Evolutionary conservation across 2,113 vertebrate species (phyloP), one percentile per base, ranked within the genome.

Genomic region (Antechinus stuartii): DNA sequence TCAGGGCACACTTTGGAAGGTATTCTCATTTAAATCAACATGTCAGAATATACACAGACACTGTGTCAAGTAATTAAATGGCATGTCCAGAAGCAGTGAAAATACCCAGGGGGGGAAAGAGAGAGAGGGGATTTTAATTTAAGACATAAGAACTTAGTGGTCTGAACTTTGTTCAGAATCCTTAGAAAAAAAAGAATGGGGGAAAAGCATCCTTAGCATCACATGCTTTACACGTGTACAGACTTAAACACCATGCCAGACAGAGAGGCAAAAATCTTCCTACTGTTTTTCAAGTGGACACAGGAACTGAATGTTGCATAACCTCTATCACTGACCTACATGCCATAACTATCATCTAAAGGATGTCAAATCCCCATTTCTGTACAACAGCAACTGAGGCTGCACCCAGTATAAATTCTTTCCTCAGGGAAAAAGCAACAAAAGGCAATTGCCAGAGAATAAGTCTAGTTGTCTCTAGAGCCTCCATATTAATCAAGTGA

Each of bases 291-390:
- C 92, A 54, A 95, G 94, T 89, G 96, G 93, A 22, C 92, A 14
- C 93, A 42, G 57, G 94, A 92, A 92, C 95, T 7, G 19, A 95
- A 91, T 68, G 89, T 49, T 16, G 95, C 92, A 92, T 84, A 91
- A 54, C 26, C 91, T 55, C 91, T 47, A 92, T 92, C 97, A 91
- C 1, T 46, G 27, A 95, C 6, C 7, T 8, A 84, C n/a, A 42
- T 95, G 96, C 96, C 96, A 92, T 95, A 0, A 93, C 46, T 93
- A 94, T 93, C 93, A 96, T 96, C 97, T 96, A 49, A 96, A 93
- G 91, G 61, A 55, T 95, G 93, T 84, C 91, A 94, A 92, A 95
- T 94, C 92, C 92, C 93, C 26, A 0, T 96, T 49, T 90, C 97
- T 97, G 91, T 92, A 96, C 93, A 54, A 24, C 93, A 93, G 95